Evolutionary conservation across 2,797 vertebrate species (phyloP), one percentile per base, ranked within the genome.

Genomic region (Remorina albescens): DNA sequence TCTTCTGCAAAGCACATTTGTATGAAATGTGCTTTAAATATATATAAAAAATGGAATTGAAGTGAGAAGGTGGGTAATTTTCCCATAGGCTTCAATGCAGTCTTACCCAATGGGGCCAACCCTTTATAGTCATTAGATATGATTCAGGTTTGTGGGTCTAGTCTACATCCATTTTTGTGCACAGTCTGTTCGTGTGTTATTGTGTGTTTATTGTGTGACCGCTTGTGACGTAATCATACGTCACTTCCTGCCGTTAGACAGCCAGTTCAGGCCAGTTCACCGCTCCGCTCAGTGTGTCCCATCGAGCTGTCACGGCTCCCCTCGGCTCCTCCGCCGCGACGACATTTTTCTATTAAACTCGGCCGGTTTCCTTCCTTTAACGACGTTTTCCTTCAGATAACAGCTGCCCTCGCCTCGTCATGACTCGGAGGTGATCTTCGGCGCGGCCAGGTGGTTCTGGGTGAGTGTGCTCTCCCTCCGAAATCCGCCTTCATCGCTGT

Each of bases 371-470:
- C 10, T 18, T 16, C 63, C 74, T n/a, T 66, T 78, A 75, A 74
- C 76, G 57, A 88, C 91, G 86, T 68, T 79, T 85, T 66, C 87
- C 65, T 85, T 66, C 81, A 92, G 87, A 91, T 91, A 90, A 86
- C 84, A 82, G 71, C 85, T 23, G 9, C 81, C 67, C 53, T 30
- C 47, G 47, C 42, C 78, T 67, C 86, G 92, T 51, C 15, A 95
- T 95, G 95, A 92, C 91, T 89, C 91, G 91, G 41, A 95, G 94
- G 92, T 95, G 95, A 95, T 95, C 93, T 86, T 94, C 88, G 85
- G 82, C 65, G 88, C 85, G 79, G 91, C 91, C 94, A 82, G 94
- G 94, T 94, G 94, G 92, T 93, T 94, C 94, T 95, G 94, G 94
- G 94, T 95, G 79, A 93, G 94, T 93, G 69, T 68, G 8, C 42